A percentile compares a stretch with the other conserved stretches of the same genome.
These are phyloP conservation scores for Pterocles orientalis DNA, from an alignment of 2,113 vertebrate species.

Conservation along the genomic window DNA sequence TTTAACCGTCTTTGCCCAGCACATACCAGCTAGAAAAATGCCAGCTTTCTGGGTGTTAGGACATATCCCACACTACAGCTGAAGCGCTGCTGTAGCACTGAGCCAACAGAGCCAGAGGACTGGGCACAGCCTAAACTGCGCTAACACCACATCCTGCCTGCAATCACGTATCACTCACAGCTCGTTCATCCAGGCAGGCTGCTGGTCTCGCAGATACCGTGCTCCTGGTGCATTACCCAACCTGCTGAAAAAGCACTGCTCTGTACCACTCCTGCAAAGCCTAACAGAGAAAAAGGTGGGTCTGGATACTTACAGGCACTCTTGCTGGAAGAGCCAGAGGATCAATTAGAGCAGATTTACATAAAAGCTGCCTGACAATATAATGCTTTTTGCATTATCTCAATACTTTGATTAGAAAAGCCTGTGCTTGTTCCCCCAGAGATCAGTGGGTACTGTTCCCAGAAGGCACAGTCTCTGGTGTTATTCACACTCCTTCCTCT, in stretches of 20 bases:
- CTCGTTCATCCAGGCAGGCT: not conserved
- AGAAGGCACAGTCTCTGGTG: not conserved
- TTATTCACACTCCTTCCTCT: not conserved
- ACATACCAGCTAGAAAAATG: not conserved
- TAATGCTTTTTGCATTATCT: not conserved
- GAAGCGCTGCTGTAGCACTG: not conserved
- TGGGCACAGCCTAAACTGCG: not conserved
- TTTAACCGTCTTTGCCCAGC: not conserved
- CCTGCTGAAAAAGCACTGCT: not conserved
- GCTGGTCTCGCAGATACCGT: not conserved
- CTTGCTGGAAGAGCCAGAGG: not conserved
- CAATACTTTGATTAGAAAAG: not conserved
- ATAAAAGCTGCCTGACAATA: not conserved
- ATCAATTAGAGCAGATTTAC: not conserved
- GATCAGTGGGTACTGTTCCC: not conserved
- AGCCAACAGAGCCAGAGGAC: not conserved
- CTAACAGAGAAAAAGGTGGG: not conserved
- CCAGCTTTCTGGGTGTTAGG: not conserved
- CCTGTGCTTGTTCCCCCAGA: not conserved
- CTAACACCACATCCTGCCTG: not conserved
- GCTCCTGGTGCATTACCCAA: not conserved
- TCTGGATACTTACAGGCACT: not conserved
- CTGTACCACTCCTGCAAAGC: not conserved
- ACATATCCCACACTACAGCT: not conserved
- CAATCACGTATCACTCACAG: rapidly evolving